Evolutionary conservation across 64 coral and sea anemone species (phyloP).

Genomic region (Montipora capricornis): DNA sequence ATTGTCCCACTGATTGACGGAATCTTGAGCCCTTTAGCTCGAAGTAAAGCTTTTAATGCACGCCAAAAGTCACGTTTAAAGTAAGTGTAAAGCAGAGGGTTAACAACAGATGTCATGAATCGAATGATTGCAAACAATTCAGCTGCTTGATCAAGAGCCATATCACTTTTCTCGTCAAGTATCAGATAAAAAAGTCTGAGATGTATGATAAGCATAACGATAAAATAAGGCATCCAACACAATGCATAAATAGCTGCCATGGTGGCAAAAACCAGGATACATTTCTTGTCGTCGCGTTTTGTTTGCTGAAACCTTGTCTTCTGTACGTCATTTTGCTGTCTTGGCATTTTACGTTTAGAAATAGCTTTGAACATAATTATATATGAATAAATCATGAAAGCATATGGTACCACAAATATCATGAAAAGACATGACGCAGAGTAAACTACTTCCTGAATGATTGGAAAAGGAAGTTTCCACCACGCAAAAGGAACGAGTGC

Average conservation of each 20-base stretch:
- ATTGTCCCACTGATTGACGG: background rate
- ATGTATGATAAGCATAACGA: background rate
- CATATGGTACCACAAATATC: constrained; percentile 56
- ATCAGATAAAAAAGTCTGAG: background rate
- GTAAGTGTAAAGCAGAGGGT: constrained; percentile 68
- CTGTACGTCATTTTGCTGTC: background rate
- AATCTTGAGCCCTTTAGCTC: background rate
- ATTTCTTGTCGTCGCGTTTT: constrained; percentile 46
- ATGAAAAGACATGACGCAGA: constrained; percentile 33
- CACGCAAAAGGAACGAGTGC: background rate
- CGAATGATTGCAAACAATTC: constrained; percentile 43
- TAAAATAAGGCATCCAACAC: constrained; percentile 70
- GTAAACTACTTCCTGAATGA: background rate
- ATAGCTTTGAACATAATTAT: constrained; percentile 52
- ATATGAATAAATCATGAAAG: constrained; percentile 49
- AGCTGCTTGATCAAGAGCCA: background rate
- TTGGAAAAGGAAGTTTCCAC: background rate
- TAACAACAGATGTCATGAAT: constrained; percentile 38
- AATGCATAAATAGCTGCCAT: constrained; percentile 53
- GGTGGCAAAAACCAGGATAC: constrained; percentile 36
- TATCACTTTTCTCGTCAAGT: background rate
- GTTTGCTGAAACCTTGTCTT: background rate
- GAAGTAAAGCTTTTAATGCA: background rate
- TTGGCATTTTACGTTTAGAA: constrained; percentile 3
- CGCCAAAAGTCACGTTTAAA: constrained; percentile 64